These are phyloP conservation scores for Ctenodactylus gundi DNA, from an alignment of 2,113 vertebrate species.

Conservation along the genomic window DNA sequence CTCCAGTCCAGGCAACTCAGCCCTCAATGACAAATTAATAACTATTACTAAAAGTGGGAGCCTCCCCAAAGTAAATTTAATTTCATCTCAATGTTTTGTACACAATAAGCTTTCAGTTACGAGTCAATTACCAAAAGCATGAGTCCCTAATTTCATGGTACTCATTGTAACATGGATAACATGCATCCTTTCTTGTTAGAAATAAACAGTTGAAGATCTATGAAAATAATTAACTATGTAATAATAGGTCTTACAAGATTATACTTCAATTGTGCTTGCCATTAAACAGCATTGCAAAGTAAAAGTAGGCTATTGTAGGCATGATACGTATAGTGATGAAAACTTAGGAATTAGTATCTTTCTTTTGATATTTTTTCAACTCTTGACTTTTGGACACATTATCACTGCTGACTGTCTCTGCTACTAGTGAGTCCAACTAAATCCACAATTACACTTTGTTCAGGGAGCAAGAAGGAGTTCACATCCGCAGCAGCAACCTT, in stretches of 20 bases:
- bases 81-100: slow-evolving; percentile 5
- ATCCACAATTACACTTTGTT: neutral
- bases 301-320: neutral
- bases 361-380: neutral
- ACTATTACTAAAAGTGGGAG: neutral
- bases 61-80: neutral
- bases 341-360: neutral
- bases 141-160: neutral
- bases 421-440: neutral
- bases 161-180: neutral
- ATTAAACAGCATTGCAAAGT: neutral
- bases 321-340: neutral
- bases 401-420: neutral
- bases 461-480: neutral
- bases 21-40: neutral
- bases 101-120: slow-evolving; percentile 14
- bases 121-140: neutral
- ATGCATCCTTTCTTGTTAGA: slow-evolving; percentile 36
- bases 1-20: neutral
- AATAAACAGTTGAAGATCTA: neutral
- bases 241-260: neutral
- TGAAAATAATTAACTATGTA: neutral
- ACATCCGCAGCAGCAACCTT: neutral
- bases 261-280: neutral
- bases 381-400: neutral